Base-by-base conservation (phyloP, 1,140 invertebrate species). In the Notospermus geniculatus region DNA sequence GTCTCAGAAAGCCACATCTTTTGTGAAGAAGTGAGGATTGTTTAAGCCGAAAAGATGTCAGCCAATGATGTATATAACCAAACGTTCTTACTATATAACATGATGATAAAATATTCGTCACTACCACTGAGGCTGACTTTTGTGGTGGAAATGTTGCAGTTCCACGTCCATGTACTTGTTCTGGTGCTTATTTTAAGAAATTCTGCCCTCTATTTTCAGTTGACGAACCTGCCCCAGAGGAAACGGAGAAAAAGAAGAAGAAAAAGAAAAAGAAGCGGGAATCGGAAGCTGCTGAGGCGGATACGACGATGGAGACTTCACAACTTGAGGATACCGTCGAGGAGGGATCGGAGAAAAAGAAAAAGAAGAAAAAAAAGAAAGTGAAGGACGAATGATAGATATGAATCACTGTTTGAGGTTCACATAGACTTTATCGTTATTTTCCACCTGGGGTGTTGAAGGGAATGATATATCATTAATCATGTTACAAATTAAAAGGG, bases 241-340 rank as follows among this genome's bases (percentile, higher is more conserved):
- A 56, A 60, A 27, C 41, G 64, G 67, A 63, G 63, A 67, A 46
- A 66, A 32, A 25, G 57, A 60, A 57, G 57, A 60, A 66, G 56
- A 64, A 63, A 60, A 60, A 61, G 62, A 66, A 66, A 62, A 60
- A 66, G 64, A 64, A 46, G 29, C 29, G 17, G 45, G 59, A 45
- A 30, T 22, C 11, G 11, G 62, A 39, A n/a, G 64, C 29, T 5
- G 46, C 54, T 2, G 66, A 59, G 2, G 27, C 0, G 11, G 46
- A 60, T 27, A 28, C 54, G 54, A 55, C 54, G 2, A 28, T 55
- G 5, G 54, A 55, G 11, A 55, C 54, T 5, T 19, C 54, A 27
- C 46, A 50, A n/a, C 9, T 23, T 7, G 46, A 50, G 9, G 46
- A 27, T 50, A 50, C 15, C 5, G 32, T 36, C 32, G 32, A 36